These are phyloP conservation scores for Urocynchramus pylzowi DNA, from an alignment of 2,113 vertebrate genomes.

Conservation along the genomic window DNA sequence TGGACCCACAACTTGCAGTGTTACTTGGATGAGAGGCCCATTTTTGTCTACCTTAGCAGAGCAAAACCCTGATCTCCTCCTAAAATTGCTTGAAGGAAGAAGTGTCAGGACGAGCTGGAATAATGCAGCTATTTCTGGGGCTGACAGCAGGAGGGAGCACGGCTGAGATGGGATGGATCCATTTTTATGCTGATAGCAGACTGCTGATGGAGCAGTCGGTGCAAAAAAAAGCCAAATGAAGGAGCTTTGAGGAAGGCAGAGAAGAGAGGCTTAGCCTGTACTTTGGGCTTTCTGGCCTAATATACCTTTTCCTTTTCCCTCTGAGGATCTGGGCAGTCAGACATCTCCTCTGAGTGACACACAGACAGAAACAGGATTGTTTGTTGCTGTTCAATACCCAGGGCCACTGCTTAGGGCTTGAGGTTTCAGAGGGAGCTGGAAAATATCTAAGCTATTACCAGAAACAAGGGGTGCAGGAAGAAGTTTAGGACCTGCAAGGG, in stretches of 20 bases:
- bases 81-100: background rate
- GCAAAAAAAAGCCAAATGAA: background rate
- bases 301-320: background rate
- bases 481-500: background rate
- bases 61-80: background rate
- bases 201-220: background rate
- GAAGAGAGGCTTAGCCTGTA: background rate
- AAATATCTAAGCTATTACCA: background rate
- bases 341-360: background rate
- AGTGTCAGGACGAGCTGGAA: background rate
- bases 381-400: background rate
- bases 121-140: background rate
- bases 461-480: background rate
- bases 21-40: background rate
- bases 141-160: background rate
- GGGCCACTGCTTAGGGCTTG: background rate
- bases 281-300: background rate
- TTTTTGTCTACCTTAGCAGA: background rate
- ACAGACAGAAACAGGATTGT: background rate
- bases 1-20: background rate
- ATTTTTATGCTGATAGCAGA: background rate
- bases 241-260: background rate
- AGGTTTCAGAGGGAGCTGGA: background rate
- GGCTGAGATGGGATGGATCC: background rate
- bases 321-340: background rate